Evolutionary conservation across 2,797 vertebrate species (phyloP).

Genomic region (Rhynchonycteris naso): DNA sequence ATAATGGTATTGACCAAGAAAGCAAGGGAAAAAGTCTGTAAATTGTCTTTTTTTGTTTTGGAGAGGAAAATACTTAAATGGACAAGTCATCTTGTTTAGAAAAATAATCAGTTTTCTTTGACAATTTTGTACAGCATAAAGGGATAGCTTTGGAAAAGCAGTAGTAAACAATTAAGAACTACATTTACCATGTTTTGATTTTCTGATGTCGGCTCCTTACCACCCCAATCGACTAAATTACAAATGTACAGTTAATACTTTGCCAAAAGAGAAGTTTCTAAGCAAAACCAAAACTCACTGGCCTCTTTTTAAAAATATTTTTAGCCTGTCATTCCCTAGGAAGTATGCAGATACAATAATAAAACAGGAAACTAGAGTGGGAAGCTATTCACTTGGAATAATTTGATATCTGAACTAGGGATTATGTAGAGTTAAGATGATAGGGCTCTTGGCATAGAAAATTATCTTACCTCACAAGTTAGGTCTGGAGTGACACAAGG

Average conservation of each 20-base stretch:
- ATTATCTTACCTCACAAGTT: background rate
- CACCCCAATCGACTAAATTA: background rate
- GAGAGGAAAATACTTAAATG: constrained; percentile 21
- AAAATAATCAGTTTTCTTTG: constrained; percentile 65
- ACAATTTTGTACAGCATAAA: constrained; percentile 69
- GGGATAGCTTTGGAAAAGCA: constrained; percentile 54
- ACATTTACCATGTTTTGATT: constrained; percentile 15
- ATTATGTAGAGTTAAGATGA: background rate
- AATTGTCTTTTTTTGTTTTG: constrained; percentile 60
- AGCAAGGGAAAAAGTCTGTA: background rate
- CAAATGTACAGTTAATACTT: background rate
- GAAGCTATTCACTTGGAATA: constrained; percentile 19
- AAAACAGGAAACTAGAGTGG: background rate
- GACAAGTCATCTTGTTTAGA: constrained; percentile 61
- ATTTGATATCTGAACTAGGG: background rate
- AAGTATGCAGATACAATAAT: constrained; percentile 58
- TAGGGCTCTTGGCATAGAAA: background rate
- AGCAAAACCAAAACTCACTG: background rate
- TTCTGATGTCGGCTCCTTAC: constrained; percentile 42
- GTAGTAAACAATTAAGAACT: constrained; percentile 61
- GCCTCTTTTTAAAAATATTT: background rate
- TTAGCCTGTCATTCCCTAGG: background rate
- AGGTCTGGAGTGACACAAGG: background rate
- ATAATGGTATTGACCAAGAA: constrained; percentile 2
- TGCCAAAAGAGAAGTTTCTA: background rate